Percentiles rank a stretch among this genome's conserved stretches.
Evolutionary conservation across 2,797 vertebrate genomes (phyloP).

Genomic region (Micrastur ruficollis): DNA sequence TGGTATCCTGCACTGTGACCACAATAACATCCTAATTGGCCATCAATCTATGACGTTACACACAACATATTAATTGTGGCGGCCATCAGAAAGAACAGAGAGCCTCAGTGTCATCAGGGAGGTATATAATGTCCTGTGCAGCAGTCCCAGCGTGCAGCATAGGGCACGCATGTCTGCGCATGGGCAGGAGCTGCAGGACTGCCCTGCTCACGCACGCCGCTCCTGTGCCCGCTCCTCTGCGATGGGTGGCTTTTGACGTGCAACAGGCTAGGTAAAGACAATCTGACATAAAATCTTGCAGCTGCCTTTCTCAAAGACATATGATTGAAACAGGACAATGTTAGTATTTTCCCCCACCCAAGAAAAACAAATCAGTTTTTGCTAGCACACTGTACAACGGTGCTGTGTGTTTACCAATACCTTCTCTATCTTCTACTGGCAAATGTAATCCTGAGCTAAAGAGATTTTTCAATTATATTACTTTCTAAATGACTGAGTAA

Average conservation of each 20-base stretch:
- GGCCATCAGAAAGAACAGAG: background rate
- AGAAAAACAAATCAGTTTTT: background rate
- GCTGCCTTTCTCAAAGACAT: background rate
- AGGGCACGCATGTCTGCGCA: rapidly evolving
- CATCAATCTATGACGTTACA: background rate
- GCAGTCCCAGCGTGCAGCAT: rapidly evolving
- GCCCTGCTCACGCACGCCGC: rapidly evolving
- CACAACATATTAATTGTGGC: background rate
- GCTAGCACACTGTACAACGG: background rate
- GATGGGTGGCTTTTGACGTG: rapidly evolving
- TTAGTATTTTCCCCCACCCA: background rate
- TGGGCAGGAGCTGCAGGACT: background rate
- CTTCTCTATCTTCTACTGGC: background rate
- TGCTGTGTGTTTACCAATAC: background rate
- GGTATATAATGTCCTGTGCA: rapidly evolving
- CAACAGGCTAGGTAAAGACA: background rate
- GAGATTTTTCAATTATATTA: background rate
- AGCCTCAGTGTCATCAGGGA: background rate
- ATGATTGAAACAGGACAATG: background rate
- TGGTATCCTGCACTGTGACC: background rate
- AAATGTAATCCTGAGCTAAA: background rate
- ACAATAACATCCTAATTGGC: background rate
- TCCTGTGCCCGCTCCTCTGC: rapidly evolving
- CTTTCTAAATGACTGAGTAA: background rate
- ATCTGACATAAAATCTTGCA: background rate